Evolutionary conservation across 1,140 invertebrate species (phyloP), one percentile per base, ranked within the genome.

Genomic region (Brachionus paranguensis): DNA sequence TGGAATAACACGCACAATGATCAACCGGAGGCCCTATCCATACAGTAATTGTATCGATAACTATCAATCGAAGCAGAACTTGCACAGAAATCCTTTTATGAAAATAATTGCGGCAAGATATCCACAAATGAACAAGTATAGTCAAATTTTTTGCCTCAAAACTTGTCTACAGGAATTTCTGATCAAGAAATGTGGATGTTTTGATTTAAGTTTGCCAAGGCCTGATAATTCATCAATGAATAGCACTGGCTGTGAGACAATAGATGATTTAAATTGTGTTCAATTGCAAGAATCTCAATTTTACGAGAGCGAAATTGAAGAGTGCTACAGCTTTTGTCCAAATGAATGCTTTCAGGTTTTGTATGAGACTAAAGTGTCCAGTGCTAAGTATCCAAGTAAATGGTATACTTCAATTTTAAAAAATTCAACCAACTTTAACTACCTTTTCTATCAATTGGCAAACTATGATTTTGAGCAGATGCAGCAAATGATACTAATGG

Each of bases 21-120:
- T 64, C 43, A 55, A 79, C 1, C 14, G 24, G 27, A 55, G n/a
- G 37, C 47, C 78, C 3, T 24, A 79, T 55, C 78, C 78, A 0
- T 79, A 79, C 78, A 79, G 78, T 27, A 17, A 79, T 64, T 79
- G 78, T 24, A 79, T 55, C 5, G 45, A 53, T 14, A 11, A 20
- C 6, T 6, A 17, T 20, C 27, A 14, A 5, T 17, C 70, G n/a
- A n/a, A n/a, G 7, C 10, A 74, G 10, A 74, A 2, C 37, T 43
- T 43, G 14, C 2, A n/a, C 17, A 41, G 41, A 74, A 74, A 74
- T 45, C 0, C 33, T 43, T 43, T 43, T 24, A 17, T 74, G 2
- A 43, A 45, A 20, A 74, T 4, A 43, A 41, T 74, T 37, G 17
- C 14, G n/a, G n/a, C 12, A 20, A 74, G 10, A 43, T 74, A 74